Conservation (phyloP, 30 jellyfish, hydroid and myxozoan genomes). For the Calvadosia cruxmelitensis region DNA sequence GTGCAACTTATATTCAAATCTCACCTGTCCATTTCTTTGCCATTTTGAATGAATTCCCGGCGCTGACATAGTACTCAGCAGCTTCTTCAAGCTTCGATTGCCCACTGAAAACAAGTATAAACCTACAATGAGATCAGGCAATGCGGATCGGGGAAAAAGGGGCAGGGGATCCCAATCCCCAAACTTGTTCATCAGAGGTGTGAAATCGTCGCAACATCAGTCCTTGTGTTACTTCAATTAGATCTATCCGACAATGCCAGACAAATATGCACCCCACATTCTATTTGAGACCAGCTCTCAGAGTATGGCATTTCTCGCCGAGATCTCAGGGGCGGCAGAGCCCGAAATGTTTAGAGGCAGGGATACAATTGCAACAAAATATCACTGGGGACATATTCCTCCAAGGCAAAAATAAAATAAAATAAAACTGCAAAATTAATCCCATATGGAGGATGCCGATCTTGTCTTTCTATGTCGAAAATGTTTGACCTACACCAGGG, state of each 20-base stretch:
- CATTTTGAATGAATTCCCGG: slow-evolving; percentile 96
- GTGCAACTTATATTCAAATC: too few species aligned
- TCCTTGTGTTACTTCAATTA: too few species aligned
- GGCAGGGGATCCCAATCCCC: too few species aligned
- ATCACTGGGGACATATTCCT: not conserved
- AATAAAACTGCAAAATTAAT: not conserved
- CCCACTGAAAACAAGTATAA: slow-evolving; percentile 31
- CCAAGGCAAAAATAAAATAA: not conserved
- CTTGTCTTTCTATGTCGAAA: not conserved
- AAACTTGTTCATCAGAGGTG: too few species aligned
- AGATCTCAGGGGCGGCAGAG: too few species aligned
- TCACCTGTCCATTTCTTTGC: slow-evolving; percentile 97
- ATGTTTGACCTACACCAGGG: too few species aligned
- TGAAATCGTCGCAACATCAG: too few species aligned
- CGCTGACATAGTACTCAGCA: slow-evolving; percentile 65
- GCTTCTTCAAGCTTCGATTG: slow-evolving; percentile 89
- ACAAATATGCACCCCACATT: too few species aligned
- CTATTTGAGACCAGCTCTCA: not conserved
- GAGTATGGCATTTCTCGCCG: too few species aligned
- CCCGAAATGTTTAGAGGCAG: too few species aligned
- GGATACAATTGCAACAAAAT: not conserved
- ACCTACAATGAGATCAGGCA: not conserved
- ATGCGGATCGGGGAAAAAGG: too few species aligned
- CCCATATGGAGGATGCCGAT: not conserved
- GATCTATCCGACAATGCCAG: too few species aligned